These are phyloP conservation scores for Pyrocephalus nanus DNA, from an alignment of 2,797 vertebrate species.

Conservation along the genomic window DNA sequence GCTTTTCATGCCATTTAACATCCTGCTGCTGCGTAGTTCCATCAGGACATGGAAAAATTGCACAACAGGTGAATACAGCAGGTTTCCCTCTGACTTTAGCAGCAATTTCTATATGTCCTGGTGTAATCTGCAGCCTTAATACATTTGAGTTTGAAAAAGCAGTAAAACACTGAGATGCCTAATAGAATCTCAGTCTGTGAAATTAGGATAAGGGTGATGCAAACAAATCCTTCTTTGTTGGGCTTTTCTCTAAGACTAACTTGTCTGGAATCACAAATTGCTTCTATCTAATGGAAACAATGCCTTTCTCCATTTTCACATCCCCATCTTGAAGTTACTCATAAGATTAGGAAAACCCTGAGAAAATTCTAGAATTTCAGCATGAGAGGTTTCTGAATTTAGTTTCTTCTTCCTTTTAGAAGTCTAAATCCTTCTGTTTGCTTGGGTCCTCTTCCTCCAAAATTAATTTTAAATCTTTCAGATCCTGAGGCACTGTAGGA, in stretches of 20 bases:
- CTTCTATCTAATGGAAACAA: background rate
- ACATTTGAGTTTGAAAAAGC: background rate
- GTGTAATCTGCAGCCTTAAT: background rate
- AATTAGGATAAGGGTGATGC: background rate
- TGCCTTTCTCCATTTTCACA: background rate
- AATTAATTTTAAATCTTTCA: too few species aligned
- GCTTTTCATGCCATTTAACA: background rate
- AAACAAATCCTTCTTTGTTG: background rate
- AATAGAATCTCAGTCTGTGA: background rate
- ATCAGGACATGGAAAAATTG: background rate
- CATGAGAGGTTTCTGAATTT: background rate
- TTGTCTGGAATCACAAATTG: background rate
- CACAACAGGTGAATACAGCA: background rate
- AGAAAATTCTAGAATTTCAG: background rate
- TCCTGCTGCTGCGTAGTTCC: background rate
- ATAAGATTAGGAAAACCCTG: background rate
- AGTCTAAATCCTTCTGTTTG: too few species aligned
- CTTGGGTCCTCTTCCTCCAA: too few species aligned
- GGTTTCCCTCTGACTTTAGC: background rate
- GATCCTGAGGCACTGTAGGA: too few species aligned
- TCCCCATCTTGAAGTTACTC: background rate
- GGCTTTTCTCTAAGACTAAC: background rate
- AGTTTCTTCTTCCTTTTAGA: too few species aligned
- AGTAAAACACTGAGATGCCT: background rate
- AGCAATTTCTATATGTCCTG: background rate